Conservation (phyloP, 1,140 invertebrate species). For the Macrocentrus cingulum region DNA sequence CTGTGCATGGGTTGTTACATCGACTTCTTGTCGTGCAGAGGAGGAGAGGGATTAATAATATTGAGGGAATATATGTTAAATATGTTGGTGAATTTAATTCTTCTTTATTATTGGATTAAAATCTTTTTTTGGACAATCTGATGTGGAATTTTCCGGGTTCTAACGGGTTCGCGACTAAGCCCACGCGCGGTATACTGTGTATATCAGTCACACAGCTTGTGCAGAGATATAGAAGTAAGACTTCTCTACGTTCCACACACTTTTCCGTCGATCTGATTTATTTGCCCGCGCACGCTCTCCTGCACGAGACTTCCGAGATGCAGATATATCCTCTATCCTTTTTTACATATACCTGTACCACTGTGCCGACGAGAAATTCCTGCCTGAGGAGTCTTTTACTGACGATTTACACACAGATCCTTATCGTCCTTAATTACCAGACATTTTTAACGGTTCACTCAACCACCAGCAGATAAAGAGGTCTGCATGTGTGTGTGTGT, state of each 20-base stretch:
- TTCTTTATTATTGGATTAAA: no score
- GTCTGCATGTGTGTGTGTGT: no score
- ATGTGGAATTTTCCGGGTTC: background rate
- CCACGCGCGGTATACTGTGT: constrained; percentile 8
- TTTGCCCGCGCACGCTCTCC: constrained; percentile 19
- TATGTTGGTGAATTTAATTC: no score
- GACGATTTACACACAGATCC: constrained; percentile 43
- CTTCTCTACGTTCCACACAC: constrained; percentile 20
- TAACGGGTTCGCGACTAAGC: constrained; percentile 12
- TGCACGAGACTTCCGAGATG: constrained; percentile 35
- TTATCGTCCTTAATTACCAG: constrained; percentile 48
- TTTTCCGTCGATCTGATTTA: constrained; percentile 35
- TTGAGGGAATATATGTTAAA: no score
- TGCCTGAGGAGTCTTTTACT: constrained; percentile 12
- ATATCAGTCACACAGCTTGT: background rate
- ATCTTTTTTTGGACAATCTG: no score
- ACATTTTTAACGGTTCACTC: constrained; percentile 40
- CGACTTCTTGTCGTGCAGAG: no score
- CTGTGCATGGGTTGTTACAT: no score
- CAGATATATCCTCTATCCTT: constrained; percentile 34
- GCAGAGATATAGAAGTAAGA: background rate
- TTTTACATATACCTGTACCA: background rate
- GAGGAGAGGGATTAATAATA: no score
- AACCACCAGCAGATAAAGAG: constrained; percentile 19
- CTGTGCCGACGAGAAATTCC: background rate